Percentiles rank a stretch among this genome's conserved stretches.
These are phyloP conservation scores for Syngnathus acus DNA, from an alignment of 2,797 vertebrate genomes.

Conservation along the genomic window DNA sequence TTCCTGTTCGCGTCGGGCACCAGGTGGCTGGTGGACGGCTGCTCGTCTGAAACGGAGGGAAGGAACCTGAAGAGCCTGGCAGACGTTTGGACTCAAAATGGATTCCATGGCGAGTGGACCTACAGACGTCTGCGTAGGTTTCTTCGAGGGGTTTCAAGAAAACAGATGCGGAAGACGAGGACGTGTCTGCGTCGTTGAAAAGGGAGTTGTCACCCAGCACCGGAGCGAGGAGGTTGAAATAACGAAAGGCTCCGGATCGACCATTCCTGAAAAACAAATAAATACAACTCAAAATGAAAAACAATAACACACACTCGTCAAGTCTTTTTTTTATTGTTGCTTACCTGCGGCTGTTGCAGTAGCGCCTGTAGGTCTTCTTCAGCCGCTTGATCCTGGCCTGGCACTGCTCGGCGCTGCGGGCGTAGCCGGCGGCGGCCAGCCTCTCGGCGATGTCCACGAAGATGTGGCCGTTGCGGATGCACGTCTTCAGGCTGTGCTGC, in stretches of 20 bases:
- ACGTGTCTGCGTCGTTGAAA: slow-evolving; percentile 17
- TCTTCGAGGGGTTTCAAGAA: slow-evolving; percentile 25
- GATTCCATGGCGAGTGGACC: slow-evolving; percentile 6
- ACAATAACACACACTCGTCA: background rate
- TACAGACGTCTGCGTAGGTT: slow-evolving; percentile 44
- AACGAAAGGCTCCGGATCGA: slow-evolving; percentile 44
- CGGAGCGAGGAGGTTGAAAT: slow-evolving; percentile 58
- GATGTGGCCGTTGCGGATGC: slow-evolving; percentile 55
- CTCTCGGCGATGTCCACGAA: slow-evolving; percentile 51
- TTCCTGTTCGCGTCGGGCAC: slow-evolving; percentile 56
- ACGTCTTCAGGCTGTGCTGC: slow-evolving; percentile 56
- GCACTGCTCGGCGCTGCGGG: slow-evolving; percentile 59
- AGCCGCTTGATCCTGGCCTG: slow-evolving; percentile 56
- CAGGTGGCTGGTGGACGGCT: slow-evolving; percentile 45
- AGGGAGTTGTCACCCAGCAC: slow-evolving; percentile 47
- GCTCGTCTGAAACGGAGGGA: slow-evolving; percentile 34
- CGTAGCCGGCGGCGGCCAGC: slow-evolving; percentile 41
- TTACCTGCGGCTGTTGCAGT: slow-evolving; percentile 57
- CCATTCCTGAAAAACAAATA: slow-evolving; percentile 38
- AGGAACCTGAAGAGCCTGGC: no score
- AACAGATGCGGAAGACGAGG: slow-evolving; percentile 12
- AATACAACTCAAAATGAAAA: no score
- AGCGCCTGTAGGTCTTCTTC: slow-evolving; percentile 61
- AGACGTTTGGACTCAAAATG: no score
- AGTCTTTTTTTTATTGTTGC: background rate